Conservation (phyloP, 2,797 vertebrate species). For the Intellagama lesueurii region DNA sequence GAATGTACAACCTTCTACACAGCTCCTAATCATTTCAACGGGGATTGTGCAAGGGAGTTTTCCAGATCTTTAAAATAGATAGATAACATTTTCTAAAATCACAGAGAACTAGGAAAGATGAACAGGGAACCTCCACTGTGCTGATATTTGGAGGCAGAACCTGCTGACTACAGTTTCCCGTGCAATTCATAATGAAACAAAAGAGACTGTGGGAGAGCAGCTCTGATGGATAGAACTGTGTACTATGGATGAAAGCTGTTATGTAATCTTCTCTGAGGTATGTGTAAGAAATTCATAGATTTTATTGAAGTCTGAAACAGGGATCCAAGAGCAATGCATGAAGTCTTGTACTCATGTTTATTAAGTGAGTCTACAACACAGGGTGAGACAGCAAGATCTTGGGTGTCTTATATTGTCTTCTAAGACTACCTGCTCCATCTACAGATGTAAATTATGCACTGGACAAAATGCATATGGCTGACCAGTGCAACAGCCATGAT, state of each 20-base stretch:
- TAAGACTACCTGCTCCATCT: no score
- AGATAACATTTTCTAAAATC: background rate
- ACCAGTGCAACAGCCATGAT: background rate
- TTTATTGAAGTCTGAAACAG: background rate
- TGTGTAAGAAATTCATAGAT: background rate
- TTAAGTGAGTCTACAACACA: no score
- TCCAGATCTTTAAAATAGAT: background rate
- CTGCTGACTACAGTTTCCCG: background rate
- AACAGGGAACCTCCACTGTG: background rate
- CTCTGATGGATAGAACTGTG: background rate
- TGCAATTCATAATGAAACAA: background rate
- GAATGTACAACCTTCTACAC: constrained; percentile 24
- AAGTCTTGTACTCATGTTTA: no score
- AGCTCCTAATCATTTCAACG: background rate
- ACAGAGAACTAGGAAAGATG: constrained; percentile 45
- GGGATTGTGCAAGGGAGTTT: background rate
- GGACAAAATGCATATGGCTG: background rate
- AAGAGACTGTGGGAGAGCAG: background rate
- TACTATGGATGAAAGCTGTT: background rate
- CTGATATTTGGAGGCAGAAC: background rate
- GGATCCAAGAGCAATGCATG: background rate
- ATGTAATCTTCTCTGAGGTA: background rate
- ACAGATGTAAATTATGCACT: no score
- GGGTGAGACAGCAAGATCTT: no score
- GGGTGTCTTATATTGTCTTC: no score